Evolutionary conservation across 2,113 vertebrate genomes (phyloP), one percentile per base, ranked within the genome.

Genomic region (Brevimyrus niger): DNA sequence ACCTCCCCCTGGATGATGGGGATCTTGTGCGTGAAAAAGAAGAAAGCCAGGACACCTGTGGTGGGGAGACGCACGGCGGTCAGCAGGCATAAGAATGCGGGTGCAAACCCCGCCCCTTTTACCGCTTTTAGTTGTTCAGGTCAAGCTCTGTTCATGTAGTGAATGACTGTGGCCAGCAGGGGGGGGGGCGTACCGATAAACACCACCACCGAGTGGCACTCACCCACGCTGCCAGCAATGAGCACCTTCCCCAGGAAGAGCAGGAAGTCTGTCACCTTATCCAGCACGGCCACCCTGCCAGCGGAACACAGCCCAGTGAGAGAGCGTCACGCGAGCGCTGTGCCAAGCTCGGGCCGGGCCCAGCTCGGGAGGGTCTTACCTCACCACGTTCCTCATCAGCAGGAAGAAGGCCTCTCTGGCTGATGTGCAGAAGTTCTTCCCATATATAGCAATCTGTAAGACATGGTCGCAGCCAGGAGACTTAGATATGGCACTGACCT

Each of bases 231-330:
- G 90, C 97, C 97, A 93, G 97, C 95, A 93, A 99, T 97, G 0
- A 99, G 96, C 87, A 99, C 91, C 93, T 99, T 99, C 23, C 98
- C 98, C 93, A 99, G 93, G 92, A 98, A 96, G 6, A 99, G 94
- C 92, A 99, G 94, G 90, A 99, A 99, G 89, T 98, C 96, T 51
- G 97, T 99, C 89, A 99, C 97, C 94, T 97, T 98, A 93, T 99
- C 98, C 93, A 99, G 94, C 89, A 99, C 96, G 27, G 97, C 96
- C 93, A 99, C 97, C 93, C 98, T 99, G 90, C 89, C 90, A 53
- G 92, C 8, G 92, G 92, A 92, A 65, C 88, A 91, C 89, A 91
- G 90, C 50, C 90, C 58, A 51, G 61, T 55, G 38, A 53, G 83
- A 35, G 4, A 86, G n/a, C 42, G 51, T 55, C 19, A 89, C 6